Conservation (phyloP, 2,797 vertebrate genomes). For the Parotocinclus haroldoi region DNA sequence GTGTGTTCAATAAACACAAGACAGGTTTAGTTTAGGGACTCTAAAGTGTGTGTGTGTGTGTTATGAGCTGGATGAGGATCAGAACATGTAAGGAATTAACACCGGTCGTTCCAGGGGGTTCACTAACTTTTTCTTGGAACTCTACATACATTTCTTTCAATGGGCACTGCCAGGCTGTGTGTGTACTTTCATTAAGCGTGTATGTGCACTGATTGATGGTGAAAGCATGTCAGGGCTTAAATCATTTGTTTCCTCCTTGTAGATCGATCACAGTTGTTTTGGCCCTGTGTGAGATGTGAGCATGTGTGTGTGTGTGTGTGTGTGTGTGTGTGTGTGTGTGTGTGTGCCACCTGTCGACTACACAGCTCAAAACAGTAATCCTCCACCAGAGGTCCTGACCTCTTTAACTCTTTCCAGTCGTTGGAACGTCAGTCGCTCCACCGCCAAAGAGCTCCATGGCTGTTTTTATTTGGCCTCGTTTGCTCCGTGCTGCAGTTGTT, state of each 20-base stretch:
- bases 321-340: slow-evolving; percentile 10
- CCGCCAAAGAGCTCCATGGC: background rate
- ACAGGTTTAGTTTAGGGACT: too few species aligned
- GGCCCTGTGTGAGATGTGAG: slow-evolving; percentile 25
- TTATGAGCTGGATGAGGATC: too few species aligned
- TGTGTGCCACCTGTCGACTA: slow-evolving; percentile 26
- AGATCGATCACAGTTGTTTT: slow-evolving; percentile 49
- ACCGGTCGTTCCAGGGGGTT: too few species aligned
- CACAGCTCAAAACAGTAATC: slow-evolving; percentile 13
- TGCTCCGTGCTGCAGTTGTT: background rate
- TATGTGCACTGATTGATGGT: slow-evolving; percentile 17
- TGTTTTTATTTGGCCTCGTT: slow-evolving; percentile 29
- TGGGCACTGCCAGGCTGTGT: slow-evolving; percentile 23
- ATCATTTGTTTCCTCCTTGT: slow-evolving; percentile 39
- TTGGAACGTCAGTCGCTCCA: slow-evolving; percentile 13
- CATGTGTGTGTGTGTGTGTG: slow-evolving; percentile 7
- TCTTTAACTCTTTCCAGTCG: slow-evolving; percentile 31
- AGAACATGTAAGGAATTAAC: too few species aligned
- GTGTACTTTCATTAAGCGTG: slow-evolving; percentile 9
- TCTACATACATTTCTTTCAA: background rate
- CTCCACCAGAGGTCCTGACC: slow-evolving; percentile 24
- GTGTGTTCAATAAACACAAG: too few species aligned
- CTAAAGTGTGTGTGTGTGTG: too few species aligned
- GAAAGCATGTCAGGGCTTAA: slow-evolving; percentile 38
- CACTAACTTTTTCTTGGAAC: too few species aligned